Percentiles rank a stretch among this genome's conserved stretches.
These are phyloP conservation scores for Plodia interpunctella DNA, from an alignment of 1,140 invertebrate species.

Conservation along the genomic window DNA sequence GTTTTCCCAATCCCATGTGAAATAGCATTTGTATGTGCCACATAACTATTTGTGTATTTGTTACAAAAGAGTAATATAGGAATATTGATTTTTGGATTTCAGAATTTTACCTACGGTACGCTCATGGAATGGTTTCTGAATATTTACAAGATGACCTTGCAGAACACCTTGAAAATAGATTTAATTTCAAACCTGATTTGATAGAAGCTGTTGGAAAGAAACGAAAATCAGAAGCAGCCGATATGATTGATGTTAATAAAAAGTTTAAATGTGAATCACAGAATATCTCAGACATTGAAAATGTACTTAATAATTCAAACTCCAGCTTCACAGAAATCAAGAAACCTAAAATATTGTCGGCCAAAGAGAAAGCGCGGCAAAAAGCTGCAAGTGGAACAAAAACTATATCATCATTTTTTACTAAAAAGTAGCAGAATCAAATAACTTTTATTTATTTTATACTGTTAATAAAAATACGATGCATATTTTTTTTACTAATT, in stretches of 20 bases:
- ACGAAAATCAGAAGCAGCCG: slow-evolving; percentile 73
- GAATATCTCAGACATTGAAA: slow-evolving; percentile 41
- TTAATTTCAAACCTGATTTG: slow-evolving; percentile 80
- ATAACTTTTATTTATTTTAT: neutral
- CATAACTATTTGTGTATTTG: too few species aligned
- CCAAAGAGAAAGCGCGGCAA: slow-evolving; percentile 84
- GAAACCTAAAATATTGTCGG: slow-evolving; percentile 50
- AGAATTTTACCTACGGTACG: slow-evolving; percentile 83
- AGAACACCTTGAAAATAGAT: slow-evolving; percentile 78
- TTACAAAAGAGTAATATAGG: neutral
- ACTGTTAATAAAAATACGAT: neutral
- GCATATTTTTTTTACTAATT: neutral
- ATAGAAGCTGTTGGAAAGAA: slow-evolving; percentile 76
- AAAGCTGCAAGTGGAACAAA: slow-evolving; percentile 86
- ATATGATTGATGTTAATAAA: slow-evolving; percentile 52
- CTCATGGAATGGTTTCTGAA: slow-evolving; percentile 83
- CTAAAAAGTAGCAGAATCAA: slow-evolving; percentile 47
- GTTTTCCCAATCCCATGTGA: too few species aligned
- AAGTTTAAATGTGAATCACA: slow-evolving; percentile 46
- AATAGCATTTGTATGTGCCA: too few species aligned
- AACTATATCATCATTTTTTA: slow-evolving; percentile 85
- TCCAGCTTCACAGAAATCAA: slow-evolving; percentile 46
- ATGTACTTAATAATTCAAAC: slow-evolving; percentile 28
- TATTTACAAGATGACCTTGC: slow-evolving; percentile 82
- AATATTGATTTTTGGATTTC: slow-evolving; percentile 31